phyloP scores from a whole-genome alignment of 2,113 vertebrate species.

The Macquaria australasica region DNA sequence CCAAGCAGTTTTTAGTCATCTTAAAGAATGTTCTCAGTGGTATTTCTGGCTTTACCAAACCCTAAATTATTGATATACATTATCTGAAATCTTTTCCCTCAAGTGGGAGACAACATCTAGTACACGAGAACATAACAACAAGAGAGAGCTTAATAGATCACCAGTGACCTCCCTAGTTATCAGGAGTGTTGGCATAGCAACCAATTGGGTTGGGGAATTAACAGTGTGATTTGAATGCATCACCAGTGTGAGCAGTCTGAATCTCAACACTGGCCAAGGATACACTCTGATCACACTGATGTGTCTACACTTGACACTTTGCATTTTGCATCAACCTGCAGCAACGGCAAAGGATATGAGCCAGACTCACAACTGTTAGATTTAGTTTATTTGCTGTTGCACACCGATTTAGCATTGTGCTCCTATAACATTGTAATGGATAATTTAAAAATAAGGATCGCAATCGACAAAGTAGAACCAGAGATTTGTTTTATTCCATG shows the following conservation, averaged over 20 bases:
- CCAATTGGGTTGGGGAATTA: background rate
- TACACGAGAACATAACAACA: background rate
- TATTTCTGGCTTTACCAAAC: background rate
- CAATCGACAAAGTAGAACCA: too few relatives aligned
- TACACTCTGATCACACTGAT: background rate
- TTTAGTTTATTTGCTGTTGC: too few relatives aligned
- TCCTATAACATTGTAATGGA: too few relatives aligned
- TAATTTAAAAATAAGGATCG: too few relatives aligned
- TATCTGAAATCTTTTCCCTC: background rate
- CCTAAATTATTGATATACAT: background rate
- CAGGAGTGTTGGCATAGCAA: slow-evolving; percentile 9
- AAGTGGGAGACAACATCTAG: background rate
- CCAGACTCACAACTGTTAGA: background rate
- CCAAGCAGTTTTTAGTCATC: background rate
- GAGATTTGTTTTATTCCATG: too few relatives aligned
- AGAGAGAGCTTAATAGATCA: background rate
- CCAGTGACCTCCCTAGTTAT: background rate
- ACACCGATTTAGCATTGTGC: too few relatives aligned
- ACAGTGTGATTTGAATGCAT: slow-evolving; percentile 2
- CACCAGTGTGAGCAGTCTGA: background rate
- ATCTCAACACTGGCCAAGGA: background rate
- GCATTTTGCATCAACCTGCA: background rate
- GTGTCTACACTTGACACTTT: background rate
- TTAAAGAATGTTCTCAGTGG: background rate
- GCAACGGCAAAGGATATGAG: too few relatives aligned